Base-by-base conservation (phyloP, 2,797 vertebrate genomes). In the Propithecus deckenii region DNA sequence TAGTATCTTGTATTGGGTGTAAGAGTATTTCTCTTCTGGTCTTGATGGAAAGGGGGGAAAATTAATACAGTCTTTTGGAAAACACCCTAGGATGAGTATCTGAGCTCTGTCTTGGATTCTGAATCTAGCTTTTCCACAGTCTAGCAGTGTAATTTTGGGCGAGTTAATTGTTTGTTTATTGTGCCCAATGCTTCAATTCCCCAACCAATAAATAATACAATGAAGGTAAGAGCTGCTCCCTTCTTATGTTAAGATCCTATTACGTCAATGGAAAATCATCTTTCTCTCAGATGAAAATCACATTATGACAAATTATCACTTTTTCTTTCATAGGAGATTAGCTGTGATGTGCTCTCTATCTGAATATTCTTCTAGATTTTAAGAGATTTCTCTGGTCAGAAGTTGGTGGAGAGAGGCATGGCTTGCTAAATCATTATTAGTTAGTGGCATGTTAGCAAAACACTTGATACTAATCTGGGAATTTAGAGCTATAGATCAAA, bases 271-370 rank as follows among this genome's bases (percentile, higher is more conserved):
- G n/a, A 86, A 89, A 95, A n/a, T 78, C 17, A 84, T 65, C 43
- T 95, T 93, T 25, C 41, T 87, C 48, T 75, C 22, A 80, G 23
- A 43, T 87, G 65, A 92, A 97, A 92, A 86, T 55, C 17, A 84
- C 17, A 85, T 65, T 63, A 65, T 81, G n/a, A 74, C 23, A 92
- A 61, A 80, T 91, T n/a, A 61, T 43, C 8, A 50, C 57, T n/a
- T 86, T 57, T 76, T 46, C 15, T 78, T 76, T 32, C 22, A 18
- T 67, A 63, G 25, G 12, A 59, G 9, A 88, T 78, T 22, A 86
- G 43, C 46, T 23, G 43, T 87, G n/a, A 72, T 74, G 4, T 46
- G 59, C n/a, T 78, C 46, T 76, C 10, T 57, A 50, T 84, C 20
- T 59, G 69, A 91, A 67, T 76, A 84, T 25, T 95, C 57, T 90